Conservation (phyloP, 2,888 invertebrate species). For the Eremobia ochroleuca region DNA sequence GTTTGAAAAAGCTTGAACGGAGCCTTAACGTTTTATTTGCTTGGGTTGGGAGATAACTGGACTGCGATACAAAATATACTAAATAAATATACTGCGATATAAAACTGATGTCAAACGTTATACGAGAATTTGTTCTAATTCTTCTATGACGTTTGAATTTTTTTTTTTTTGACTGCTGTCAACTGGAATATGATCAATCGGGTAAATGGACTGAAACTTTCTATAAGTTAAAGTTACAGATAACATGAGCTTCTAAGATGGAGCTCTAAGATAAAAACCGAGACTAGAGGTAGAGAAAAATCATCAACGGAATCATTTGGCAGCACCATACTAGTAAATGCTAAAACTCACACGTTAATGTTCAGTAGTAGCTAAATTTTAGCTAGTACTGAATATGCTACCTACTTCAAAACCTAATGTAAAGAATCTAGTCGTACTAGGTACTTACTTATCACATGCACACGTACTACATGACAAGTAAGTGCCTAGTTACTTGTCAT, state of each 20-base stretch:
- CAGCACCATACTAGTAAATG: neutral
- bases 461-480: too few species aligned
- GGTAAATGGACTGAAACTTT: neutral
- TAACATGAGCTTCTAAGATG: neutral
- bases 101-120: neutral
- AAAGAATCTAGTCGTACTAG: neutral
- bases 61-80: neutral
- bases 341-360: neutral
- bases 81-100: too few species aligned
- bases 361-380: neutral
- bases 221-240: neutral
- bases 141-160: neutral
- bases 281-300: too few species aligned
- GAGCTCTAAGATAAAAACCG: neutral
- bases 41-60: neutral
- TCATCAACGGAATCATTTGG: too few species aligned
- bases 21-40: slow-evolving; percentile 7
- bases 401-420: neutral
- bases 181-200: neutral
- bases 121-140: neutral
- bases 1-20: slow-evolving; percentile 32
- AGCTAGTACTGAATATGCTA: too few species aligned
- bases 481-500: too few species aligned
- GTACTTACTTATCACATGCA: neutral
- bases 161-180: neutral